Conservation (phyloP, 2,888 invertebrate species). For the Agriopis leucophaearia region DNA sequence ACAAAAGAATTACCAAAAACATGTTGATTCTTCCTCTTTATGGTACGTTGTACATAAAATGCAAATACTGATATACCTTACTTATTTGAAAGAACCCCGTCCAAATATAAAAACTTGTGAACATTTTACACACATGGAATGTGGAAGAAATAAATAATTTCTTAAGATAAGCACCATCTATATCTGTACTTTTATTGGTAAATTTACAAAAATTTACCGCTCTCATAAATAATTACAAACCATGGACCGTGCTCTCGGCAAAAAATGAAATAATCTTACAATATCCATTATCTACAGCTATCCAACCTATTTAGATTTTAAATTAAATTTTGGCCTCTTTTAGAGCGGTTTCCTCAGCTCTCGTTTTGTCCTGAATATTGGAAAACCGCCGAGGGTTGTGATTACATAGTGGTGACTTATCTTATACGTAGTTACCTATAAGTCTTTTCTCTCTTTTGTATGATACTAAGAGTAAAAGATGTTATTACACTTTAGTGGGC, state of each 20-base stretch:
- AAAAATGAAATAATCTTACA: not conserved
- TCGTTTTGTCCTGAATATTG: not conserved
- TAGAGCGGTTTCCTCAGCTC: not conserved
- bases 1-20: not conserved
- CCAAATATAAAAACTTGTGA: not conserved
- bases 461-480: not conserved
- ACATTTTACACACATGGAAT: not conserved
- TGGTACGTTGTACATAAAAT: not conserved
- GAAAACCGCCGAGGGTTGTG: not conserved
- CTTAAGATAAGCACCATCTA: not conserved
- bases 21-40: not conserved
- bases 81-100: not conserved
- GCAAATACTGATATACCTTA: not conserved
- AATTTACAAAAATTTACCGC: not conserved
- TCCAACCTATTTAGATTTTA: not conserved
- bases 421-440: not conserved
- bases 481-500: not conserved
- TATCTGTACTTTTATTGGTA: not conserved
- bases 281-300: slow-evolving; percentile 1
- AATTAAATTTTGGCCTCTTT: slow-evolving; percentile 4
- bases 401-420: not conserved
- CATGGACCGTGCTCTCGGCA: not conserved
- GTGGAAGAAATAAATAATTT: not conserved
- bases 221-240: not conserved
- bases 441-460: slow-evolving; percentile 13